phyloP scores from a whole-genome alignment of 2,888 invertebrate species.

The Agriotes lineatus region DNA sequence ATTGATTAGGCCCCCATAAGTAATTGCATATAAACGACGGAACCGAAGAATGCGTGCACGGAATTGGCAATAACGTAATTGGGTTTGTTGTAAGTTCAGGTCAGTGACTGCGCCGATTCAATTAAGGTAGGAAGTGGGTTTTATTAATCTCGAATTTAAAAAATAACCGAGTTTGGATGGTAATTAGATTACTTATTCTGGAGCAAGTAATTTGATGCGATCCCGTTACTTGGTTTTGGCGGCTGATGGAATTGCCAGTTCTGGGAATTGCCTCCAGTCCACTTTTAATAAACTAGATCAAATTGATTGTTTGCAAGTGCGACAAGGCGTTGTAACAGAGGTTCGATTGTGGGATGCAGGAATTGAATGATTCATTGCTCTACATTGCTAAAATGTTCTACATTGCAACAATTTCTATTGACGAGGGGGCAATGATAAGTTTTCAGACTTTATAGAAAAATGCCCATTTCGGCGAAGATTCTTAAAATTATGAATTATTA shows the following conservation, averaged over 20 bases:
- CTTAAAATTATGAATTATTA: no score
- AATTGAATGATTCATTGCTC: no score
- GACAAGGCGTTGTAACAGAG: not conserved
- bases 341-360: no score
- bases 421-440: no score
- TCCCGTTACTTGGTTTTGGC: slow-evolving; percentile 10
- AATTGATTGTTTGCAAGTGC: not conserved
- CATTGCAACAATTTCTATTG: no score
- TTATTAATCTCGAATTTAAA: slow-evolving; percentile 31
- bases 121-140: slow-evolving; percentile 19
- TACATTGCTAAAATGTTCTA: no score
- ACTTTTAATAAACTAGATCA: not conserved
- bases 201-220: slow-evolving; percentile 6
- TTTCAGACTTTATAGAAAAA: no score
- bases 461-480: no score
- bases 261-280: not conserved
- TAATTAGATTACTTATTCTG: slow-evolving; percentile 15
- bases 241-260: slow-evolving; percentile 4
- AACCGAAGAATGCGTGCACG: slow-evolving; percentile 26
- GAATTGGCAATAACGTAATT: slow-evolving; percentile 32
- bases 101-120: slow-evolving; percentile 36
- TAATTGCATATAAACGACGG: slow-evolving; percentile 21
- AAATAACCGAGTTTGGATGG: slow-evolving; percentile 22
- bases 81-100: slow-evolving; percentile 31
- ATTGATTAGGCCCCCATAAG: slow-evolving; percentile 30